These are phyloP conservation scores for Protonibea diacanthus DNA, from an alignment of 2,797 vertebrate genomes.

Conservation along the genomic window DNA sequence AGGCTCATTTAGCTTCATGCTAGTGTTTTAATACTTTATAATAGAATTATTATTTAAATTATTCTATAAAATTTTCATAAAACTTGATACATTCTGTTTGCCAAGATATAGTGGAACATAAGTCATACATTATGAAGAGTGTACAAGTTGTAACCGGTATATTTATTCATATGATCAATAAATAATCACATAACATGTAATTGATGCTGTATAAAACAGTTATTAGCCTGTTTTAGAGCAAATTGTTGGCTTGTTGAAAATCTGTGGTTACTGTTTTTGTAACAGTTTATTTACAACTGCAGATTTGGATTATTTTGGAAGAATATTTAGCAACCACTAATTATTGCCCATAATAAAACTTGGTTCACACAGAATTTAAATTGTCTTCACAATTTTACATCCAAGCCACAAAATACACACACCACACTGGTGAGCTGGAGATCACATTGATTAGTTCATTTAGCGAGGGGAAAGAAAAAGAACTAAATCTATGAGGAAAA, in stretches of 20 bases:
- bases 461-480: slow-evolving; percentile 76
- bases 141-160: background rate
- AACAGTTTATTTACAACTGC: background rate
- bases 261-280: background rate
- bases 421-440: slow-evolving; percentile 81
- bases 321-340: background rate
- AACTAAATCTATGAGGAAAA: slow-evolving; percentile 76
- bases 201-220: background rate
- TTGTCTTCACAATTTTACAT: slow-evolving; percentile 62
- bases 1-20: too few species aligned
- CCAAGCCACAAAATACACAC: slow-evolving; percentile 59
- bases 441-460: slow-evolving; percentile 94
- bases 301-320: background rate
- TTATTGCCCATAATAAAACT: background rate
- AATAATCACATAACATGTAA: background rate
- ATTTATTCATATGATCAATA: background rate
- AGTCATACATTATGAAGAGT: background rate
- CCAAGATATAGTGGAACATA: background rate
- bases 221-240: background rate
- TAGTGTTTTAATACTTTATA: too few species aligned
- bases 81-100: too few species aligned
- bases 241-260: background rate
- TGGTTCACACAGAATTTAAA: slow-evolving; percentile 75
- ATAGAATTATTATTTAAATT: too few species aligned
- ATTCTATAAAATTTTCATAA: too few species aligned